phyloP scores from a whole-genome alignment of 2,888 invertebrate species.

The Tinea trinotella region DNA sequence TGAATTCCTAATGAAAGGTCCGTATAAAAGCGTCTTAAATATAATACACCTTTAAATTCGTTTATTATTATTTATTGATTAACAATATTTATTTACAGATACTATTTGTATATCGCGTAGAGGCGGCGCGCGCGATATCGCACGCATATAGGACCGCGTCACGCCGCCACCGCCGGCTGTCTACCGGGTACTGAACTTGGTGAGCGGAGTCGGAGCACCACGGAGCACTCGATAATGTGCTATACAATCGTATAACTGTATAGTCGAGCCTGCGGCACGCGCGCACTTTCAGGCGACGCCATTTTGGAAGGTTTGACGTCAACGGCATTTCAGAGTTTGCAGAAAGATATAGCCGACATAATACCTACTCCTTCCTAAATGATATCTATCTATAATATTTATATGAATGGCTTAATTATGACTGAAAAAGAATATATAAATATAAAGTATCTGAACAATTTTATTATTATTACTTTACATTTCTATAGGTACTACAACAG shows the following conservation, averaged over 20 bases:
- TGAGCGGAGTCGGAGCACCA: constrained; percentile 1
- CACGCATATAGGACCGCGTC: constrained; percentile 35
- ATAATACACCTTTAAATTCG: constrained; percentile 2
- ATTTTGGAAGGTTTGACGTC: constrained; percentile 11
- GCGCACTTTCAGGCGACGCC: constrained; percentile 19
- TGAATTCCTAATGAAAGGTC: background rate
- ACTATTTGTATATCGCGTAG: constrained; percentile 46
- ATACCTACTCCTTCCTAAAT: too few species aligned
- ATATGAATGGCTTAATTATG: too few species aligned
- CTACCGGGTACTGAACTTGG: constrained; percentile 67
- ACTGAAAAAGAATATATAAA: too few species aligned
- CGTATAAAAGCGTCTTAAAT: background rate
- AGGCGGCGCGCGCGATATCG: constrained; percentile 53
- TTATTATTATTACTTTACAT: too few species aligned
- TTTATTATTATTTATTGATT: background rate
- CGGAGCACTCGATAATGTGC: constrained; percentile 21
- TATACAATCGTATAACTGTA: background rate
- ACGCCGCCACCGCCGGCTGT: constrained; percentile 68
- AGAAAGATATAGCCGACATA: background rate
- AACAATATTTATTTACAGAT: constrained; percentile 11
- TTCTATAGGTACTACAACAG: too few species aligned
- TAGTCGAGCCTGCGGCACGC: constrained; percentile 11
- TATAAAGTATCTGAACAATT: too few species aligned
- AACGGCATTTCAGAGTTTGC: background rate
- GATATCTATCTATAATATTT: too few species aligned